These are phyloP conservation scores for Drosophila sturtevanti DNA, from an alignment of 1,140 invertebrate species.

Conservation along the genomic window DNA sequence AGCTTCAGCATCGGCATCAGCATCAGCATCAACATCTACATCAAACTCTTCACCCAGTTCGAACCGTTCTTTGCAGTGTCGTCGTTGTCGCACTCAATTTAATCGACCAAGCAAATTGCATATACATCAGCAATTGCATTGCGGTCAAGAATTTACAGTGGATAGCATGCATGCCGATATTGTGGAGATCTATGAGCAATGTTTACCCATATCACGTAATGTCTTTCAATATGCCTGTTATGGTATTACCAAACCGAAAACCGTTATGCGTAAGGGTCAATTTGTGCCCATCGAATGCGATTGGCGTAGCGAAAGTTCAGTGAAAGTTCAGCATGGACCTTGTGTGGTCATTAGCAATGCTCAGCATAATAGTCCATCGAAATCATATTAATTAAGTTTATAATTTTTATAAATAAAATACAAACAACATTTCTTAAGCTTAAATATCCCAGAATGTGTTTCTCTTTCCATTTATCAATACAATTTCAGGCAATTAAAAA, in stretches of 20 bases:
- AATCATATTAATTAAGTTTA: constrained; percentile 38
- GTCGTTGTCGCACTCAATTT: constrained; percentile 46
- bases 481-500: not conserved
- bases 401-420: constrained; percentile 34
- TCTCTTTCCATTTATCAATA: not conserved
- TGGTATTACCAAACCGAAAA: constrained; percentile 64
- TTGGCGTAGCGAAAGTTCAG: constrained; percentile 59
- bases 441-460: not conserved
- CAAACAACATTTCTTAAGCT: constrained; percentile 21
- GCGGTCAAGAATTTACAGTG: constrained; percentile 62
- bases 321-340: constrained; percentile 58
- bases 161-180: constrained; percentile 66
- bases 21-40: not conserved
- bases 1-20: not conserved
- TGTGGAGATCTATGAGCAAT: constrained; percentile 67
- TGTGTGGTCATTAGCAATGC: constrained; percentile 67
- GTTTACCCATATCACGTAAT: constrained; percentile 61
- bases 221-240: constrained; percentile 57
- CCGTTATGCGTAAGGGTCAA: constrained; percentile 52
- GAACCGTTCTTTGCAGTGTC: constrained; percentile 32
- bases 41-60: not conserved
- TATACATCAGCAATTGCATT: constrained; percentile 59
- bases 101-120: constrained; percentile 39
- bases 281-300: constrained; percentile 68
- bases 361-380: constrained; percentile 42